phyloP scores from a whole-genome alignment of 1,140 invertebrate genomes.

The Latrodectus geometricus region DNA sequence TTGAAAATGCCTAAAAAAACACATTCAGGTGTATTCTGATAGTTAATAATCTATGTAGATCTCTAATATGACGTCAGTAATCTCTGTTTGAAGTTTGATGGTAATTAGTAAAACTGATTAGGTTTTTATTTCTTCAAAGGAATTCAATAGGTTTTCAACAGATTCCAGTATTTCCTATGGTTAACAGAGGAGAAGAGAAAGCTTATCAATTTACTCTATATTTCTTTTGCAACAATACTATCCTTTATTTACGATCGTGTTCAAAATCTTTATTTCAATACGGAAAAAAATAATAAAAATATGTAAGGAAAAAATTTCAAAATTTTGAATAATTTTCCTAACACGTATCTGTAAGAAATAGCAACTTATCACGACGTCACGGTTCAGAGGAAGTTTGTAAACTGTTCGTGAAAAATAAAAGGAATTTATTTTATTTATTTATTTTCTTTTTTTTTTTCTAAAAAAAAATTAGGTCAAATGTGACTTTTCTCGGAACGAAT shows the following conservation, averaged over 20 bases:
- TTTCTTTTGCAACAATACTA: neutral
- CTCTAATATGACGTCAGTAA: no score
- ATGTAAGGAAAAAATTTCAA: slow-evolving; percentile 48
- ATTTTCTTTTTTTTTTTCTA: neutral
- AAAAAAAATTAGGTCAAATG: slow-evolving; percentile 21
- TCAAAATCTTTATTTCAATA: no score
- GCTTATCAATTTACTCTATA: no score
- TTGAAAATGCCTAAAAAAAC: no score
- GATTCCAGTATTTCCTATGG: no score
- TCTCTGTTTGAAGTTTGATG: no score
- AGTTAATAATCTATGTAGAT: no score
- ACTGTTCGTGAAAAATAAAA: neutral
- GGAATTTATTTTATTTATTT: neutral
- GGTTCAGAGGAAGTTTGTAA: neutral
- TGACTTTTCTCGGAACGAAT: slow-evolving; percentile 18
- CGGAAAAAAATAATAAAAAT: neutral
- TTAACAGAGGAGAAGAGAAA: no score
- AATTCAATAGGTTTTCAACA: no score
- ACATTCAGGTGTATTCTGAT: no score
- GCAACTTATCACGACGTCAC: slow-evolving; percentile 6
- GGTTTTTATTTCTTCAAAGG: no score
- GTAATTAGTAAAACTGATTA: no score
- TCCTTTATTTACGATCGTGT: neutral
- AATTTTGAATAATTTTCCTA: neutral
- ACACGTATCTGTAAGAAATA: neutral